A percentile compares a stretch with the other conserved stretches of the same genome.
Evolutionary conservation across 2,113 vertebrate species (phyloP).

Genomic region (Clupea harengus): DNA sequence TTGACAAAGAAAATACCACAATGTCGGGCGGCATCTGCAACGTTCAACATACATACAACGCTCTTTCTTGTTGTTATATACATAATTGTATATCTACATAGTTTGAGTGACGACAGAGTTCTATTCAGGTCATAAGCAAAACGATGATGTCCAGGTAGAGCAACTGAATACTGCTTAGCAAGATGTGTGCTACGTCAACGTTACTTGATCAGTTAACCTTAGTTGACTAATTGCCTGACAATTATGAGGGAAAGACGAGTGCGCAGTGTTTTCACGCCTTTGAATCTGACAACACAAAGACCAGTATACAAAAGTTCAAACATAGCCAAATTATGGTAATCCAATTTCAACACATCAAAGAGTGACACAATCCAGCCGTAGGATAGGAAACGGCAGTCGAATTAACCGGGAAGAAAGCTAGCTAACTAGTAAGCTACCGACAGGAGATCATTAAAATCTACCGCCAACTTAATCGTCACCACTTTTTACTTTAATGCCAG

Average conservation of each 20-base stretch:
- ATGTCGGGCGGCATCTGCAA: background rate
- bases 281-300: background rate
- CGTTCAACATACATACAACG: background rate
- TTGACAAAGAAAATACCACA: background rate
- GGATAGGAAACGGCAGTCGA: conserved; percentile 6
- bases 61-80: background rate
- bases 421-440: conserved; percentile 39
- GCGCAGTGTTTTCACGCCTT: background rate
- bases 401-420: background rate
- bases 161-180: background rate
- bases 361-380: background rate
- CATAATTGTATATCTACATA: background rate
- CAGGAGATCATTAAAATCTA: background rate
- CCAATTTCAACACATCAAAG: background rate
- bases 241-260: background rate
- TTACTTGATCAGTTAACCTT: background rate
- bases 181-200: background rate
- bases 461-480: background rate
- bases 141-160: background rate
- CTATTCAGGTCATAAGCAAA: background rate
- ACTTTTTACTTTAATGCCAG: background rate
- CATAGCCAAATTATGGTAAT: background rate
- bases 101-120: background rate
- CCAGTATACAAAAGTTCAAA: background rate
- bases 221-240: background rate